A percentile compares a stretch with the other conserved stretches of the same genome.
Conservation (phyloP, 1,140 invertebrate species). For the Neodiprion virginianus region DNA sequence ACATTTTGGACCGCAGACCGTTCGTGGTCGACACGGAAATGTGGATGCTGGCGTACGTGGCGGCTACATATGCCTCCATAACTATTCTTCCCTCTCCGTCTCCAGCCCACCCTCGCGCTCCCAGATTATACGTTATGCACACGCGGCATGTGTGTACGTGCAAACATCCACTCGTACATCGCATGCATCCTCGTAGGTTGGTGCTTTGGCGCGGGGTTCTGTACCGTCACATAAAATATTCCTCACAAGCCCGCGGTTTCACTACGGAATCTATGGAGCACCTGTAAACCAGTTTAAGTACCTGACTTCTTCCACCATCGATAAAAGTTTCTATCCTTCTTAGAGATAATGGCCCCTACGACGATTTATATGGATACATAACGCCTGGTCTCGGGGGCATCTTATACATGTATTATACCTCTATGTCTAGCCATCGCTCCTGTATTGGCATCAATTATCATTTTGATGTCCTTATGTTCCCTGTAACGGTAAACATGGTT, state of each 20-base stretch:
- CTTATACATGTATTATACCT: too few species aligned
- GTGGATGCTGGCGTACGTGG: slow-evolving; percentile 6
- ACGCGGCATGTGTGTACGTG: not conserved
- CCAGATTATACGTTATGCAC: slow-evolving; percentile 2
- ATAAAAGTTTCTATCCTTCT: not conserved
- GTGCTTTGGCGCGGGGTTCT: not conserved
- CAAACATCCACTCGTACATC: not conserved
- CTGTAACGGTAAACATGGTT: too few species aligned
- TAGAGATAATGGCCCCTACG: not conserved
- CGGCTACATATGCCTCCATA: slow-evolving; percentile 2
- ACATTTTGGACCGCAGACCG: slow-evolving; percentile 4
- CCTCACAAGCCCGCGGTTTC: not conserved
- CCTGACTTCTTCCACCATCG: not conserved
- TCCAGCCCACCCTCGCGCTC: not conserved
- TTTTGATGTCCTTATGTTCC: too few species aligned
- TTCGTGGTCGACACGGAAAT: slow-evolving; percentile 6
- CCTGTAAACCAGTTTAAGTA: not conserved
- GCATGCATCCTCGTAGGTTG: not conserved
- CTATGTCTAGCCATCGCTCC: too few species aligned
- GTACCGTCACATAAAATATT: slow-evolving; percentile 3
- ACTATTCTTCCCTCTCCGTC: not conserved
- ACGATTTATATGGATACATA: too few species aligned
- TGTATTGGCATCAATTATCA: too few species aligned
- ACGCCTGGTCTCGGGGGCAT: too few species aligned
- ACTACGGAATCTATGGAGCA: not conserved